Evolutionary conservation across 2,888 invertebrate species (phyloP).

Genomic region (Amiota mariae): DNA sequence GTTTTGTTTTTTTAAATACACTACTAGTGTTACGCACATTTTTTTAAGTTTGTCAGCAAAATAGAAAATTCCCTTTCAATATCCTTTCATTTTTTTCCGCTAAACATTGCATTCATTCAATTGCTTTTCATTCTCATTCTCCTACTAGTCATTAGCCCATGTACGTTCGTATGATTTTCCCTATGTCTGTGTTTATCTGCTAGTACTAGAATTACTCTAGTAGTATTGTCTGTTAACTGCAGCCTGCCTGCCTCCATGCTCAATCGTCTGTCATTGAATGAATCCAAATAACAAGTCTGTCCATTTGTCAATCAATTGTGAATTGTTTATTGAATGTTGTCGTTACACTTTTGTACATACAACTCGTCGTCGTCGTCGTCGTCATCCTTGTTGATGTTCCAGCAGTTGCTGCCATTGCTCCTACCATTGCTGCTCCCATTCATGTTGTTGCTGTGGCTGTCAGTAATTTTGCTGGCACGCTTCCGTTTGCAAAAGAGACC

Average conservation of each 20-base stretch:
- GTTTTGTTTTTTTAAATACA: constrained; percentile 37
- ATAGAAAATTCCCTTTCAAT: constrained; percentile 57
- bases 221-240: neutral
- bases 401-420: constrained; percentile 38
- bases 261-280: constrained; percentile 53
- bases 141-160: neutral
- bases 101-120: neutral
- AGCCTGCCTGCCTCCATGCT: constrained; percentile 41
- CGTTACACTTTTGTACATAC: constrained; percentile 46
- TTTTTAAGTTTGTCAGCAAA: constrained; percentile 55
- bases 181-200: constrained; percentile 47
- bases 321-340: constrained; percentile 69
- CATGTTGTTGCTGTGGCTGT: neutral
- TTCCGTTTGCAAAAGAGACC: constrained; percentile 33
- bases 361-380: constrained; percentile 20
- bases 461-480: constrained; percentile 17
- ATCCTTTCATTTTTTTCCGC: constrained; percentile 56
- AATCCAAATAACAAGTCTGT: constrained; percentile 58
- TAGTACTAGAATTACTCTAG: no score
- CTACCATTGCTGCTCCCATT: neutral
- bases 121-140: neutral
- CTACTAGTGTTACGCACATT: constrained; percentile 49
- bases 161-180: neutral
- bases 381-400: constrained; percentile 44
- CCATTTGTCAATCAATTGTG: constrained; percentile 67